Evolutionary conservation across 2,888 invertebrate species (phyloP).

Genomic region (Bombylius discolor): DNA sequence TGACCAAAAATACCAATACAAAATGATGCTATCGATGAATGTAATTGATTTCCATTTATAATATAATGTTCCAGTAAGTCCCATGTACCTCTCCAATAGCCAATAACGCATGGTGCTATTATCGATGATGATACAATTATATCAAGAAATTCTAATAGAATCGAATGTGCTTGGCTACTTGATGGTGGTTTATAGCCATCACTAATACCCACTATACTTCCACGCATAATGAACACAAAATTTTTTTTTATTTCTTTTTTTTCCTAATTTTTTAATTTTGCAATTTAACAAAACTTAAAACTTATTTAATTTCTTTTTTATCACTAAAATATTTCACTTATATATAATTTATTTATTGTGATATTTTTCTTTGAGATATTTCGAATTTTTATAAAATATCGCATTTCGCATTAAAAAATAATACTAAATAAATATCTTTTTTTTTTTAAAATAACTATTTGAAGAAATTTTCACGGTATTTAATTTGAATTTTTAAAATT

Average conservation of each 20-base stretch:
- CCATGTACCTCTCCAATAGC: constrained; percentile 83
- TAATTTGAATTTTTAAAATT: too few relatives aligned
- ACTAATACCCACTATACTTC: constrained; percentile 15
- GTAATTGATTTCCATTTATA: constrained; percentile 44
- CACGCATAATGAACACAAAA: constrained; percentile 12
- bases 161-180: constrained; percentile 27
- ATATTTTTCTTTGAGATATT: too few relatives aligned
- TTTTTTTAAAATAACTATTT: too few relatives aligned
- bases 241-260: not conserved
- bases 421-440: too few relatives aligned
- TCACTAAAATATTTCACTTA: too few relatives aligned
- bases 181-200: constrained; percentile 4
- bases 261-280: not conserved
- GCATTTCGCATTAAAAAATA: too few relatives aligned
- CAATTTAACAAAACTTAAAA: too few relatives aligned
- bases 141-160: constrained; percentile 55
- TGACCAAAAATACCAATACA: constrained; percentile 57
- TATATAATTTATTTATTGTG: too few relatives aligned
- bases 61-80: constrained; percentile 60
- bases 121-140: constrained; percentile 55
- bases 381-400: too few relatives aligned
- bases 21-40: constrained; percentile 55
- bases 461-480: too few relatives aligned
- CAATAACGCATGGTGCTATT: constrained; percentile 68
- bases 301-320: too few relatives aligned